These are phyloP conservation scores for Odiellus spinosus DNA, from an alignment of 2,888 invertebrate species.

Conservation along the genomic window DNA sequence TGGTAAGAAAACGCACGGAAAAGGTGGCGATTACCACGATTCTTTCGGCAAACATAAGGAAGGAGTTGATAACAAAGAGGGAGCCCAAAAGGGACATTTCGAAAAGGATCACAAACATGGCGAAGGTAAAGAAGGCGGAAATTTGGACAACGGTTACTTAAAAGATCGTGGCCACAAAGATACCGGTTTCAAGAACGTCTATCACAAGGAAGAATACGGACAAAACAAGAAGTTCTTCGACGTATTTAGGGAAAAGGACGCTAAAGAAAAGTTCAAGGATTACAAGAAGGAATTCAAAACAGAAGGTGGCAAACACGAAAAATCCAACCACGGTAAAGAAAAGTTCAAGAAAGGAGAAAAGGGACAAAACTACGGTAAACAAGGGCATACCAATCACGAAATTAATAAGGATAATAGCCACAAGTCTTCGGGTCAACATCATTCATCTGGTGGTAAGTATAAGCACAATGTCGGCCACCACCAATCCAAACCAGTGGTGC, in stretches of 20 bases:
- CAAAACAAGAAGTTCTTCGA: slow-evolving; percentile 16
- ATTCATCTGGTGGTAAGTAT: not conserved
- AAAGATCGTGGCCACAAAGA: slow-evolving; percentile 16
- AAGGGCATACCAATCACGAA: slow-evolving; percentile 11
- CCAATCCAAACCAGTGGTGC: slow-evolving; percentile 1
- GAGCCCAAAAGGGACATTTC: not conserved
- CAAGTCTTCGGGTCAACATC: not conserved
- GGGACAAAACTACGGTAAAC: slow-evolving; percentile 12
- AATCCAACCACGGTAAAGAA: slow-evolving; percentile 11
- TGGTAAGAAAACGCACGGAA: slow-evolving; percentile 8
- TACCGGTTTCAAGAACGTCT: slow-evolving; percentile 16
- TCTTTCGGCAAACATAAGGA: slow-evolving; percentile 15
- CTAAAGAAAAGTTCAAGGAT: slow-evolving; percentile 17
- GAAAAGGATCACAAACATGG: slow-evolving; percentile 9
- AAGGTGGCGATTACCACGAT: slow-evolving; percentile 11
- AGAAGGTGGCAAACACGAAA: slow-evolving; percentile 14
- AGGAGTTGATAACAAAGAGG: slow-evolving; percentile 7
- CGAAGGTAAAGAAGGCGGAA: slow-evolving; percentile 14
- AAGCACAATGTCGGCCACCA: slow-evolving; percentile 8
- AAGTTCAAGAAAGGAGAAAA: slow-evolving; percentile 13
- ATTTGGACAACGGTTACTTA: slow-evolving; percentile 11
- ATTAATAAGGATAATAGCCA: slow-evolving; percentile 3
- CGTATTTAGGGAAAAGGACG: slow-evolving; percentile 16
- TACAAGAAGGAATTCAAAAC: slow-evolving; percentile 14
- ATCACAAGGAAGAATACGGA: slow-evolving; percentile 16